These are phyloP conservation scores for Patagioenas fasciata DNA, from an alignment of 2,113 vertebrate species.

Conservation along the genomic window DNA sequence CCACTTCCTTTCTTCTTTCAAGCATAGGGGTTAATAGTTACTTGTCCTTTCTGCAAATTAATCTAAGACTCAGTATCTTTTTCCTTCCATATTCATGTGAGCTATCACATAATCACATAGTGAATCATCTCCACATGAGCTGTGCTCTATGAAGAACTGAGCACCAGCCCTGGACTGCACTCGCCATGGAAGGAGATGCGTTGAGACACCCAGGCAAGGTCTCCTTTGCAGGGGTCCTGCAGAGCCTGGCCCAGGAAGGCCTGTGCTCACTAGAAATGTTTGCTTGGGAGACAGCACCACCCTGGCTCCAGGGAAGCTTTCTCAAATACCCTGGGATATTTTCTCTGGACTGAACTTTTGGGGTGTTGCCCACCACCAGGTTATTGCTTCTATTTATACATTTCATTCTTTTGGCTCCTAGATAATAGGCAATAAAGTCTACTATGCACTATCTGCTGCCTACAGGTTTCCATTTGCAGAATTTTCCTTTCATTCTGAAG, in stretches of 20 bases:
- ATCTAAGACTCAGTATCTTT: background rate
- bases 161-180: background rate
- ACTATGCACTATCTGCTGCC: background rate
- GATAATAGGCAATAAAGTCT: background rate
- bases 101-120: background rate
- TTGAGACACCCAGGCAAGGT: background rate
- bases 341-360: background rate
- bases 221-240: background rate
- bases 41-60: background rate
- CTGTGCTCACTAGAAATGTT: background rate
- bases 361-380: background rate
- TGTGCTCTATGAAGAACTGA: background rate
- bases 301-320: background rate
- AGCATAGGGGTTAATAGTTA: background rate
- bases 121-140: fast-evolving
- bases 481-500: background rate
- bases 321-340: background rate
- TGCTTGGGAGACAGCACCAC: background rate
- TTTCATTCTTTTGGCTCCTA: background rate
- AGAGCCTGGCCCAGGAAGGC: background rate
- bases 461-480: background rate
- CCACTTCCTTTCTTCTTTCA: background rate
- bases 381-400: background rate
- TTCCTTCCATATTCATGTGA: background rate
- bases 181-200: fast-evolving